These are phyloP conservation scores for Catharus fuscescens DNA, from an alignment of 2,113 vertebrate species.

Conservation along the genomic window DNA sequence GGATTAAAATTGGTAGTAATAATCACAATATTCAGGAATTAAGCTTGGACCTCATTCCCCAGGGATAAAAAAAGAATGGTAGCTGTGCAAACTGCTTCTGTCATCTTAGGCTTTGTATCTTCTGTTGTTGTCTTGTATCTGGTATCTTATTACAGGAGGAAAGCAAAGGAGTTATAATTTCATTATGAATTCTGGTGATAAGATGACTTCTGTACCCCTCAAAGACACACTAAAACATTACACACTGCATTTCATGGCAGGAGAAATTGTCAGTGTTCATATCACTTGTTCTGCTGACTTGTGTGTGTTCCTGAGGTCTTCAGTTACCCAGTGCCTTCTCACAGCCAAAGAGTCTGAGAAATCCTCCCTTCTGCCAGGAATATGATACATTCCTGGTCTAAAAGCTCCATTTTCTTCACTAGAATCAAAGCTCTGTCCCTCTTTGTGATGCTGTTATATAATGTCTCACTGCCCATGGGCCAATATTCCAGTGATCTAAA, in stretches of 20 bases:
- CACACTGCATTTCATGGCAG: not conserved
- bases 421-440: not conserved
- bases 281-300: not conserved
- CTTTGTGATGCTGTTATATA: not conserved
- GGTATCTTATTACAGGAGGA: not conserved
- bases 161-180: not conserved
- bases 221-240: not conserved
- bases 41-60: not conserved
- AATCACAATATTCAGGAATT: not conserved
- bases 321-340: not conserved
- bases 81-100: not conserved
- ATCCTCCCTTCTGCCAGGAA: not conserved
- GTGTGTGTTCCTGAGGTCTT: not conserved
- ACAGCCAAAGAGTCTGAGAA: not conserved
- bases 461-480: not conserved
- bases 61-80: not conserved
- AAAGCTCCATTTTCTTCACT: not conserved
- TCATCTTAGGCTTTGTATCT: not conserved
- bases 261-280: not conserved
- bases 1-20: not conserved
- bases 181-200: not conserved
- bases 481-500: not conserved
- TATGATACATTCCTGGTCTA: not conserved
- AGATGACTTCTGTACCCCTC: not conserved
- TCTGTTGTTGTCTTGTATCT: not conserved